phyloP scores from a whole-genome alignment of 1,140 invertebrate species.

The Rhopalosiphum maidis region DNA sequence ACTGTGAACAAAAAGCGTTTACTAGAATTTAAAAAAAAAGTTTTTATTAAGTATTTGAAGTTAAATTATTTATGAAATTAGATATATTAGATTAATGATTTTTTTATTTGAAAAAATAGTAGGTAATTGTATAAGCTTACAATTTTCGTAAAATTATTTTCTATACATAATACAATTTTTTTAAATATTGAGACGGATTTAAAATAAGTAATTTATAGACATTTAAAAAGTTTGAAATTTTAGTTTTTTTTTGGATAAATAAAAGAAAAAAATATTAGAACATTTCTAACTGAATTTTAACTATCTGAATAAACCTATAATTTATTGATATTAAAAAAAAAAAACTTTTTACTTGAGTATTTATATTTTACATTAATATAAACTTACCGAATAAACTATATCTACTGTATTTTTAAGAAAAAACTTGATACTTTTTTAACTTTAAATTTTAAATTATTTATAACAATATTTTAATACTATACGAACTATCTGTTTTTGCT shows the following conservation, averaged over 20 bases:
- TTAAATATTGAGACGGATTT: background rate
- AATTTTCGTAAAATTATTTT: too few species aligned
- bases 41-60: too few species aligned
- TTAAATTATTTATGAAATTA: too few species aligned
- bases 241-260: background rate
- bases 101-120: too few species aligned
- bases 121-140: too few species aligned
- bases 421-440: background rate
- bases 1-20: background rate
- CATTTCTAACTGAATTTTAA: background rate
- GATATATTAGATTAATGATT: too few species aligned
- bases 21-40: background rate
- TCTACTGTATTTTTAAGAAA: background rate
- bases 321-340: background rate
- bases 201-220: background rate
- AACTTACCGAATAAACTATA: background rate
- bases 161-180: too few species aligned
- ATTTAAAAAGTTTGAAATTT: background rate
- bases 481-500: background rate
- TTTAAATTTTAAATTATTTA: background rate
- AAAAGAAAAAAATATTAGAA: background rate
- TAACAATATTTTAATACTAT: background rate
- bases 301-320: background rate
- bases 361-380: background rate
- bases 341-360: background rate